A percentile compares a stretch with the other conserved stretches of the same genome.
Evolutionary conservation across 1,140 invertebrate species (phyloP).

Genomic region (Zaprionus tsacasi): DNA sequence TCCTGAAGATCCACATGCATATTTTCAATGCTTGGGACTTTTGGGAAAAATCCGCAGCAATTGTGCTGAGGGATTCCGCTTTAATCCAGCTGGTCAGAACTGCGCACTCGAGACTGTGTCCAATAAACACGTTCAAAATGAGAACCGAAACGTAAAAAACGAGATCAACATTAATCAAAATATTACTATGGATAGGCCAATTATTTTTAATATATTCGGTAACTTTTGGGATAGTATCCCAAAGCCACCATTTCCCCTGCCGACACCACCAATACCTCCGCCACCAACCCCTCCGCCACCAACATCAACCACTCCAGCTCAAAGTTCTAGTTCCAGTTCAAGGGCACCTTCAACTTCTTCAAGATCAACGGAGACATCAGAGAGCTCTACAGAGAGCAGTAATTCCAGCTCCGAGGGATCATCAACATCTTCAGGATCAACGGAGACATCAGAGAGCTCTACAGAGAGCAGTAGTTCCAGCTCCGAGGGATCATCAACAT

Average conservation of each 20-base stretch:
- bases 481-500: background rate
- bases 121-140: background rate
- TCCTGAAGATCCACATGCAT: conserved; percentile 50
- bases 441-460: background rate
- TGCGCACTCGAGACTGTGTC: conserved; percentile 21
- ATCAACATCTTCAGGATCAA: background rate
- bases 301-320: background rate
- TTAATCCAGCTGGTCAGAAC: conserved; percentile 36
- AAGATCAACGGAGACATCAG: background rate
- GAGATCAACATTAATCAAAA: conserved; percentile 45
- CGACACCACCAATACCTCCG: background rate
- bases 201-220: conserved; percentile 65
- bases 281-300: background rate
- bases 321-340: background rate
- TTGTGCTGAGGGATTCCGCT: conserved; percentile 43
- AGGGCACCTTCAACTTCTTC: background rate
- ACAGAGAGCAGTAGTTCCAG: conserved; percentile 1
- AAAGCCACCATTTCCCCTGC: background rate
- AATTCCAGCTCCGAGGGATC: conserved; percentile 8
- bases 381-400: background rate
- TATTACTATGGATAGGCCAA: conserved; percentile 45
- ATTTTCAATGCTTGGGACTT: conserved; percentile 54
- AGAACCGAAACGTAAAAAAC: background rate
- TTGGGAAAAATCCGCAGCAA: conserved; percentile 45
- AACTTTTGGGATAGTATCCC: conserved; percentile 35